Evolutionary conservation across 2,113 vertebrate species (phyloP).

Genomic region (Nyctereutes procyonoides): DNA sequence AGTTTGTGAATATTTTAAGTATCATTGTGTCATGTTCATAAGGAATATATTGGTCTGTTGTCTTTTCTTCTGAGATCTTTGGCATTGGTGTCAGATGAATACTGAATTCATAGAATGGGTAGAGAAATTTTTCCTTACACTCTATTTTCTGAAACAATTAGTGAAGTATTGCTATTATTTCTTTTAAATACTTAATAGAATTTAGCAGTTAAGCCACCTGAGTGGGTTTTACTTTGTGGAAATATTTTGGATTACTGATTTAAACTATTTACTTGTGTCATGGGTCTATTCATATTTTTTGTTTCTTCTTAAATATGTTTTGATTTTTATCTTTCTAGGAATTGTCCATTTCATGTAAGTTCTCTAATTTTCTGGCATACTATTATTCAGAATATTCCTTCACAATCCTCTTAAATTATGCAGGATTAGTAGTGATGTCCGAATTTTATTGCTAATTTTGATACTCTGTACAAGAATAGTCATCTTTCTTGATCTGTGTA

Average conservation of each 20-base stretch:
- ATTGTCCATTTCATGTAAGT: neutral
- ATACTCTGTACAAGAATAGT: neutral
- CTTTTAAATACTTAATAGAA: neutral
- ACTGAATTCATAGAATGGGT: neutral
- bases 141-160: neutral
- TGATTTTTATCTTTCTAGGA: neutral
- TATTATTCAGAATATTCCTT: neutral
- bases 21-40: neutral
- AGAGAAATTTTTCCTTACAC: neutral
- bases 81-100: neutral
- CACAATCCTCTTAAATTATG: neutral
- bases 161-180: neutral
- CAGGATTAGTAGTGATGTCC: neutral
- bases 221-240: neutral
- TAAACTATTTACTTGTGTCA: neutral
- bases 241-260: neutral
- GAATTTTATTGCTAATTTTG: neutral
- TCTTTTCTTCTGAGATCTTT: neutral
- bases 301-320: neutral
- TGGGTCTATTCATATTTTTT: neutral
- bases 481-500: neutral
- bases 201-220: neutral
- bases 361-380: neutral
- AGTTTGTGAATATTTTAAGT: slow-evolving; percentile 19
- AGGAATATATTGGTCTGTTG: neutral